These are phyloP conservation scores for Aleiodes leptofemur DNA, from an alignment of 2,888 invertebrate species.

Conservation along the genomic window DNA sequence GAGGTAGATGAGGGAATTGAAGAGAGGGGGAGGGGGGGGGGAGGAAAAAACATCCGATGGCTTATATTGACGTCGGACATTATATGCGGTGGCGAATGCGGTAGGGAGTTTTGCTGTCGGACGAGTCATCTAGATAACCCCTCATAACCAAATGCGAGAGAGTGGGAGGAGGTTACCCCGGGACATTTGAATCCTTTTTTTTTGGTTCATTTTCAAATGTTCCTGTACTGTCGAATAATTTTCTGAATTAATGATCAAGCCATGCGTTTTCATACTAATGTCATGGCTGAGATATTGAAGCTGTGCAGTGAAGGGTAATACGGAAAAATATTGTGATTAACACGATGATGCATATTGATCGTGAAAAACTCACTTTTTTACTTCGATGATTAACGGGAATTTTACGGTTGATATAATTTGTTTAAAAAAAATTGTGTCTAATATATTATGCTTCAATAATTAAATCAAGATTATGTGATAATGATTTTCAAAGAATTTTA, in stretches of 20 bases:
- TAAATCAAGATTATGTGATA: too few species aligned
- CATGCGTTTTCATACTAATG: slow-evolving; percentile 27
- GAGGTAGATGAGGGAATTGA: neutral
- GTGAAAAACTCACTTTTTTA: neutral
- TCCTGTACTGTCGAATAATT: neutral
- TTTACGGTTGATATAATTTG: too few species aligned
- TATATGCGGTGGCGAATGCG: slow-evolving; percentile 62
- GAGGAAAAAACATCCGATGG: slow-evolving; percentile 72
- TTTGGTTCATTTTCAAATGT: neutral
- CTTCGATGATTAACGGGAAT: neutral
- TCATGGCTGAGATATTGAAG: slow-evolving; percentile 17
- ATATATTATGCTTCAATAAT: too few species aligned
- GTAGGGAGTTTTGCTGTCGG: slow-evolving; percentile 65
- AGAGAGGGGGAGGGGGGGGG: slow-evolving; percentile 56
- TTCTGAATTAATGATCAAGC: slow-evolving; percentile 17
- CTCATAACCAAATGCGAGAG: slow-evolving; percentile 49
- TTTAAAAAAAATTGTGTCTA: too few species aligned
- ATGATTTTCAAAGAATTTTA: too few species aligned
- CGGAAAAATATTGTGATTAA: slow-evolving; percentile 21
- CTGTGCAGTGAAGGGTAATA: slow-evolving; percentile 10
- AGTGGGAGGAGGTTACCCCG: neutral
- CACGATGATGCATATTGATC: slow-evolving; percentile 17
- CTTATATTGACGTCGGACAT: slow-evolving; percentile 73
- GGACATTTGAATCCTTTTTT: slow-evolving; percentile 11
- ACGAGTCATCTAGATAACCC: slow-evolving; percentile 70